Percentiles rank a stretch among this genome's conserved stretches.
These are phyloP conservation scores for Pseudopipra pipra DNA, from an alignment of 2,113 vertebrate species.

Conservation along the genomic window DNA sequence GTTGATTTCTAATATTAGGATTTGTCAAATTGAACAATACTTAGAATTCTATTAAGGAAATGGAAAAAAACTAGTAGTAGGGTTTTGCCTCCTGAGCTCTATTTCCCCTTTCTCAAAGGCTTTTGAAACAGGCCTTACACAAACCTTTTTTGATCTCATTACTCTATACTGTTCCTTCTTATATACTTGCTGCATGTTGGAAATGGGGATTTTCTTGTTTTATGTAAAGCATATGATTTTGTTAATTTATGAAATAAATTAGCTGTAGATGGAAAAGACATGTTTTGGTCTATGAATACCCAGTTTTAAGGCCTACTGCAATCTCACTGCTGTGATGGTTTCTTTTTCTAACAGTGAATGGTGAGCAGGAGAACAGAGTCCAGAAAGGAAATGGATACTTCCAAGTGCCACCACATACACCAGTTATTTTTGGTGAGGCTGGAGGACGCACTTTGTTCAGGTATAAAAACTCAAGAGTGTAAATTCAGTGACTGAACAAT, in stretches of 20 bases:
- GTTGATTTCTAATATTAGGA: not conserved
- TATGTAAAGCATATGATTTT: not conserved
- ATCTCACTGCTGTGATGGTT: not conserved
- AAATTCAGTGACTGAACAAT: not conserved
- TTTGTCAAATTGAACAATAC: not conserved
- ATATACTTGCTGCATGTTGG: not conserved
- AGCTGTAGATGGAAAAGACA: not conserved
- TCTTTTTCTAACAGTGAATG: conserved; percentile 82
- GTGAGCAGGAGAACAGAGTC: conserved; percentile 92
- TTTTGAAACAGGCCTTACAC: not conserved
- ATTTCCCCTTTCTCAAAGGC: not conserved
- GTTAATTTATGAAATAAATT: not conserved
- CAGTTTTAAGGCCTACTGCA: not conserved
- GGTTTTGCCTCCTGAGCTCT: not conserved
- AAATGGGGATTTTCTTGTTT: not conserved
- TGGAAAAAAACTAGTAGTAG: not conserved
- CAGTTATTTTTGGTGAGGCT: conserved; percentile 97
- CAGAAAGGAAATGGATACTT: conserved; percentile 99
- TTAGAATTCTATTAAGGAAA: not conserved
- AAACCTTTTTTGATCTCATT: not conserved
- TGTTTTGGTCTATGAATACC: not conserved
- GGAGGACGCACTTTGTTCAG: conserved; percentile 96
- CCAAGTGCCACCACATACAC: conserved; percentile 98
- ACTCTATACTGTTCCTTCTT: not conserved
- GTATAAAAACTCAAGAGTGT: conserved; percentile 57